Evolutionary conservation across 2,113 vertebrate genomes (phyloP).

Genomic region (Gracilinanus agilis): DNA sequence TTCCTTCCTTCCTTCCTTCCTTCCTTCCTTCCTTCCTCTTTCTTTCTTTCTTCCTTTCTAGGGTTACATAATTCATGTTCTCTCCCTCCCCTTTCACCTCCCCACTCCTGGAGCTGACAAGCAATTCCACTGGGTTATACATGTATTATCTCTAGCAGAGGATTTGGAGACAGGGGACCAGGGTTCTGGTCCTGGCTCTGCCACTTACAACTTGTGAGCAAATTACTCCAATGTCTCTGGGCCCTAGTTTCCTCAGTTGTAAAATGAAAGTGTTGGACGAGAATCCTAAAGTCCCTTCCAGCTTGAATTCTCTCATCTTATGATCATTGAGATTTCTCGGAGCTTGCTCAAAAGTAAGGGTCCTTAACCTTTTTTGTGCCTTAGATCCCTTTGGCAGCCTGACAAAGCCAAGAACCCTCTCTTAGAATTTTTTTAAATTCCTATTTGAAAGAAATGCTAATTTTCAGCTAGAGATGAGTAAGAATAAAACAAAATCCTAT

Average conservation of each 20-base stretch:
- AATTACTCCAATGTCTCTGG: not conserved
- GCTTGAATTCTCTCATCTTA: not conserved
- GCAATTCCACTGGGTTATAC: too few relatives aligned
- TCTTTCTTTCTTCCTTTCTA: too few relatives aligned
- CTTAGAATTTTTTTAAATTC: not conserved
- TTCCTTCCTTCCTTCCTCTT: too few relatives aligned
- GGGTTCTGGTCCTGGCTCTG: not conserved
- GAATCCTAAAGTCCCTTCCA: not conserved
- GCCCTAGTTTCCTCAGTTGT: not conserved
- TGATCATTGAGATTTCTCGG: not conserved
- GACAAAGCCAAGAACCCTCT: not conserved
- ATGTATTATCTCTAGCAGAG: too few relatives aligned
- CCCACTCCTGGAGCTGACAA: too few relatives aligned
- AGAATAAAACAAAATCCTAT: not conserved
- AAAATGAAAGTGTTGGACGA: not conserved
- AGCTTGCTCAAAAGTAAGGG: not conserved
- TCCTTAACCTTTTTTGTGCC: not conserved
- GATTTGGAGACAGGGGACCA: not conserved
- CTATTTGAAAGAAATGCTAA: not conserved
- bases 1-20: too few relatives aligned
- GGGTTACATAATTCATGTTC: too few relatives aligned
- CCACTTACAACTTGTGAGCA: not conserved
- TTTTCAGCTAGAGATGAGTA: not conserved
- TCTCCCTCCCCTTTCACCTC: too few relatives aligned
- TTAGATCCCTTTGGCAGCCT: not conserved